Percentiles rank a stretch among this genome's conserved stretches.
Conservation (phyloP, 2,888 invertebrate species). For the Sesia bembeciformis region DNA sequence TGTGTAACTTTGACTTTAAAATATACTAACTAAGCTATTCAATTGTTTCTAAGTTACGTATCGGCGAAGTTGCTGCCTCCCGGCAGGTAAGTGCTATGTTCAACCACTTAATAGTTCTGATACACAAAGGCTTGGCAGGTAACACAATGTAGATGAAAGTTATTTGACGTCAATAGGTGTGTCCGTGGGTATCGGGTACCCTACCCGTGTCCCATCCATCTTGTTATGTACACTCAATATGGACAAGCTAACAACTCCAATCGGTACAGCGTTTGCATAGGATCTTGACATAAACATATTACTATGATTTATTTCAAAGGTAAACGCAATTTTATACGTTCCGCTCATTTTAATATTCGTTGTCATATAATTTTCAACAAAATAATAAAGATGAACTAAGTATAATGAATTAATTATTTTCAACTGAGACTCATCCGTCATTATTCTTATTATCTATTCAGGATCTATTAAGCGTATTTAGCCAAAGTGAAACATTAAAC, state of each 20-base stretch:
- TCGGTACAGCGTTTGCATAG: not conserved
- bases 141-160: constrained; percentile 6
- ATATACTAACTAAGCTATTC: too few species aligned
- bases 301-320: not conserved
- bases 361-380: not conserved
- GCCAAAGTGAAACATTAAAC: too few species aligned
- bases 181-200: constrained; percentile 10
- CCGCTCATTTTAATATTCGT: too few species aligned
- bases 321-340: too few species aligned
- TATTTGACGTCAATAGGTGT: constrained; percentile 25
- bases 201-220: not conserved
- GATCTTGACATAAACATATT: not conserved
- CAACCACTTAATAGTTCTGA: not conserved
- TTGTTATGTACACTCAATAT: not conserved
- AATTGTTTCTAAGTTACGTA: too few species aligned
- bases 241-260: not conserved
- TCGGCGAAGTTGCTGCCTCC: too few species aligned
- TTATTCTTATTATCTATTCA: too few species aligned
- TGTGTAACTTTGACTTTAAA: too few species aligned
- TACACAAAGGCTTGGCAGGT: constrained; percentile 9
- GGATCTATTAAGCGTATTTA: too few species aligned
- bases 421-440: not conserved
- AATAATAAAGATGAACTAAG: not conserved
- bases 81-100: too few species aligned
- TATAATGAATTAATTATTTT: not conserved